phyloP scores from a whole-genome alignment of 2,113 vertebrate genomes.

The mouse (Mus musculus) region DNA sequence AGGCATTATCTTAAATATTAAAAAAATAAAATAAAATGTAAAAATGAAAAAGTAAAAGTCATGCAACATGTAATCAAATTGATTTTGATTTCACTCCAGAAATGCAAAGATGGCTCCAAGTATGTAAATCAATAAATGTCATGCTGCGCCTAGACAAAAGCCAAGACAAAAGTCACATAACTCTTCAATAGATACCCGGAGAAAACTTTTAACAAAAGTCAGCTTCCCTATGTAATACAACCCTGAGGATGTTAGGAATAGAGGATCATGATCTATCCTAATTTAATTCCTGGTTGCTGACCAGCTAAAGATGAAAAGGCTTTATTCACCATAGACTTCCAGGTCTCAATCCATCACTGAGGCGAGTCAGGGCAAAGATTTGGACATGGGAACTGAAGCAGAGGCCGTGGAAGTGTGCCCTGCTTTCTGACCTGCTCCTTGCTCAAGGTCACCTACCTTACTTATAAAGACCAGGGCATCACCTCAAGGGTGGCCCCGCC shows the following conservation, averaged over 20 bases:
- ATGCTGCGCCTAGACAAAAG: background rate
- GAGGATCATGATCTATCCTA: background rate
- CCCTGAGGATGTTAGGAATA: background rate
- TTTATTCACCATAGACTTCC: background rate
- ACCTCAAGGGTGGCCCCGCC: background rate
- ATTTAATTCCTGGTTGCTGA: background rate
- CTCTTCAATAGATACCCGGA: background rate
- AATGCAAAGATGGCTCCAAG: background rate
- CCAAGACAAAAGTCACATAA: background rate
- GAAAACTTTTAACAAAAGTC: background rate
- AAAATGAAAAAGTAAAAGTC: background rate
- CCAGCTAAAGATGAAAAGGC: background rate
- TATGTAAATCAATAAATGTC: background rate
- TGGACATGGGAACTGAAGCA: background rate
- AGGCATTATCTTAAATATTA: too few species aligned
- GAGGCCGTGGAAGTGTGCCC: background rate
- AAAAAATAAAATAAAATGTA: background rate
- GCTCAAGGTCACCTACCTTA: background rate
- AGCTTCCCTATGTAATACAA: background rate
- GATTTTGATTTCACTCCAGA: background rate
- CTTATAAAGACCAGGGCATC: background rate
- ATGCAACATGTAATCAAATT: background rate
- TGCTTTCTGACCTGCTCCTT: too few species aligned
- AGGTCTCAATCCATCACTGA: background rate
- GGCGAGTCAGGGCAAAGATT: background rate